phyloP scores from a whole-genome alignment of 53 echinoderm and acorn worm genomes.

The Patiria pectinifera region DNA sequence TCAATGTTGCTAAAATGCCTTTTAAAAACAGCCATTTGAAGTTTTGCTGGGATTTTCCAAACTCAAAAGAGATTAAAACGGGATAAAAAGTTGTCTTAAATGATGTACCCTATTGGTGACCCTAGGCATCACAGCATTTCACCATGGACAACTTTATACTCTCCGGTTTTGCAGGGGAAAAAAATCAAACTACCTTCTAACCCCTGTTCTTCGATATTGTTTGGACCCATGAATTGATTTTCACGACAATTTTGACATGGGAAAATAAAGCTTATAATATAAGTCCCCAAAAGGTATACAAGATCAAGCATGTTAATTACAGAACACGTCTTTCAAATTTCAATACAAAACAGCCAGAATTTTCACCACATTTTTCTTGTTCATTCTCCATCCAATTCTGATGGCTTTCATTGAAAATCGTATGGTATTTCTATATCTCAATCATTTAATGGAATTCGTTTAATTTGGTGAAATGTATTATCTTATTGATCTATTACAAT shows the following conservation, averaged over 20 bases:
- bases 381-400: not conserved
- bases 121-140: constrained; percentile 3
- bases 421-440: not conserved
- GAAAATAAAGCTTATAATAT: not conserved
- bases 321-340: not conserved
- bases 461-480: not conserved
- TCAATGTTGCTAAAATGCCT: not conserved
- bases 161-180: not conserved
- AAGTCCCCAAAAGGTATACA: not conserved
- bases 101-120: constrained; percentile 26
- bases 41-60: constrained; percentile 33
- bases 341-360: too few relatives aligned
- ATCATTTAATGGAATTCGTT: not conserved
- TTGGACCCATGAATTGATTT: not conserved
- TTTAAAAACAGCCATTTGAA: constrained; percentile 13
- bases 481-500: not conserved
- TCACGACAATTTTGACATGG: not conserved
- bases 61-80: constrained; percentile 33
- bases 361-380: not conserved
- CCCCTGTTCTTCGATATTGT: not conserved
- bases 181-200: not conserved
- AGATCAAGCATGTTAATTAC: not conserved
- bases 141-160: constrained; percentile 20
- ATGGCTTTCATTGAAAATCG: not conserved
- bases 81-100: constrained; percentile 35